Evolutionary conservation across 2,888 invertebrate genomes (phyloP), one percentile per base, ranked within the genome.

Genomic region (Encarsia formosa): DNA sequence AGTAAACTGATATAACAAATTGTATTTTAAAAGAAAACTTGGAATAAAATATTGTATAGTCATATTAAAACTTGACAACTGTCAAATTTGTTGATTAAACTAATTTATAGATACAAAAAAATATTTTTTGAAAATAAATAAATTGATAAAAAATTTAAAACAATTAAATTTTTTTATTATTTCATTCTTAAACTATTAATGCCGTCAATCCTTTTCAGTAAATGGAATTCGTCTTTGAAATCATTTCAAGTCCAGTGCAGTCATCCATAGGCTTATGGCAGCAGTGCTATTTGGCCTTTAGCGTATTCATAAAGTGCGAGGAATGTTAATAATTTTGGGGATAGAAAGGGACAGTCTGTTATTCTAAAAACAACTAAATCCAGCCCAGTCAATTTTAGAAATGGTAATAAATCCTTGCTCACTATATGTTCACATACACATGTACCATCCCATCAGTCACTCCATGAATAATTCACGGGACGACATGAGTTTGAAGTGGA

Each of bases 141-240:
- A 40, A 40, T 49, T 39, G 9, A 23, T 32, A 11, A 31, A 35
- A 52, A 43, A 48, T 45, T 39, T 15, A n/a, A 54, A 34, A 40
- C 15, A 52, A 46, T 19, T 57, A 38, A 26, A 49, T 46, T 35
- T 49, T 52, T 52, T 29, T 13, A 54, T 38, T 49, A 37, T 34
- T 57, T 58, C 59, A 52, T 52, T 53, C 54, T 43, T 46, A 50
- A 49, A 53, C 62, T 67, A 68, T 70, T 70, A 68, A 70, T 70
- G 57, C 63, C 62, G 49, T 65, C 63, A 65, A 64, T 70, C 63
- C 64, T 67, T 70, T 70, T 69, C 68, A 67, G 70, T 69, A n/a
- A n/a, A 60, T 45, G 42, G 47, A 46, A 50, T 59, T 62, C 64
- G 62, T 60, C 63, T 60, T 65, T 63, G 51, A 65, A 64, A 63